phyloP scores from a whole-genome alignment of 1,140 invertebrate species.

The Drosophila erecta region DNA sequence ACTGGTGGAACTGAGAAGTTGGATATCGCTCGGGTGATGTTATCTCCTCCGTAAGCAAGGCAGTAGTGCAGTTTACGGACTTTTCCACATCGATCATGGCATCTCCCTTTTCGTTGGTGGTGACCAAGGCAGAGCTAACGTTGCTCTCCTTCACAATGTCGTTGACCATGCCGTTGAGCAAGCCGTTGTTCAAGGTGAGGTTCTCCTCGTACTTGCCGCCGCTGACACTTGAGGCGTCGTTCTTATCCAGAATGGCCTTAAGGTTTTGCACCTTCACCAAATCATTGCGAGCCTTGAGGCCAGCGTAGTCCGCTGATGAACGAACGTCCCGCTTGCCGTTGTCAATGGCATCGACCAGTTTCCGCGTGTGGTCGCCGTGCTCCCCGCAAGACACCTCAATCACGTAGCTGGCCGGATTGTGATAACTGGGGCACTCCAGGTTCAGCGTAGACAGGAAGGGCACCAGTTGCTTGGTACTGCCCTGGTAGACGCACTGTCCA shows the following conservation, averaged over 20 bases:
- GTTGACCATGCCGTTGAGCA: slow-evolving; percentile 86
- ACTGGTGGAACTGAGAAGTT: slow-evolving; percentile 91
- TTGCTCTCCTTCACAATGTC: slow-evolving; percentile 88
- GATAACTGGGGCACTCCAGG: slow-evolving; percentile 96
- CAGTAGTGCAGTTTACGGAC: slow-evolving; percentile 88
- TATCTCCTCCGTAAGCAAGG: slow-evolving; percentile 87
- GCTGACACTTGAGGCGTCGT: slow-evolving; percentile 85
- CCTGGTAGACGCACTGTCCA: slow-evolving; percentile 97
- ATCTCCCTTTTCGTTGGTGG: slow-evolving; percentile 79
- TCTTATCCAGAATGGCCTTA: slow-evolving; percentile 85
- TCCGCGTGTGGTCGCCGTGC: slow-evolving; percentile 95
- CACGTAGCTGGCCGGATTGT: slow-evolving; percentile 98
- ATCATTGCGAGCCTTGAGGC: slow-evolving; percentile 86
- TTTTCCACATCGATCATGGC: slow-evolving; percentile 86
- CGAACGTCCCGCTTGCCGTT: slow-evolving; percentile 92
- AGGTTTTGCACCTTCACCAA: slow-evolving; percentile 77
- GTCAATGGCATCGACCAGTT: slow-evolving; percentile 92
- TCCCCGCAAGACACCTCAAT: slow-evolving; percentile 98
- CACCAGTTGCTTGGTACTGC: slow-evolving; percentile 92
- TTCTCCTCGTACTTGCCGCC: slow-evolving; percentile 86
- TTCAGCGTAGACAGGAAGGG: slow-evolving; percentile 93
- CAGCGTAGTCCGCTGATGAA: slow-evolving; percentile 84
- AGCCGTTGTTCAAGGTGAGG: slow-evolving; percentile 68
- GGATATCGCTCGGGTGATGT: slow-evolving; percentile 90
- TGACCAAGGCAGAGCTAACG: slow-evolving; percentile 44